Evolutionary conservation across 2,113 vertebrate genomes (phyloP).

Genomic region (Nettapus auritus): DNA sequence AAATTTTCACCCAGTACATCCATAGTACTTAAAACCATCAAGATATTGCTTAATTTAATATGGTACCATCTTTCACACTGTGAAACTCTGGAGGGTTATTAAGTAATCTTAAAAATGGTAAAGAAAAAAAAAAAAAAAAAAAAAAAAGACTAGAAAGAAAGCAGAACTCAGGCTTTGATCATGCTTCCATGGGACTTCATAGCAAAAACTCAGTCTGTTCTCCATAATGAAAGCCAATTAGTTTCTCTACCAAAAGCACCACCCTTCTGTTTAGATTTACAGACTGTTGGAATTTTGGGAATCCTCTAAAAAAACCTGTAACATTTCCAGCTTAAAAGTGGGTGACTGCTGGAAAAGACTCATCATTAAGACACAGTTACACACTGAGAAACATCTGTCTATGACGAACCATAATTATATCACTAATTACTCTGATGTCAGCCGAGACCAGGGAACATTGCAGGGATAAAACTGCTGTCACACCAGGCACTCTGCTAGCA

Average conservation of each 20-base stretch:
- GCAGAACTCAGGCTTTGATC: neutral
- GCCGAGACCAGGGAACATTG: neutral
- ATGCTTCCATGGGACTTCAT: neutral
- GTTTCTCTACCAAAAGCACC: neutral
- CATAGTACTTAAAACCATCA: neutral
- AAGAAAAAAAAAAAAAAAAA: neutral
- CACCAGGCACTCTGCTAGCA: neutral
- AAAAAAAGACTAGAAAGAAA: neutral
- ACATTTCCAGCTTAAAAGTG: neutral
- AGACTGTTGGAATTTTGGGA: neutral
- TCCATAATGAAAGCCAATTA: fast-evolving
- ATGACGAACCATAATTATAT: neutral
- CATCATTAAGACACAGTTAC: neutral
- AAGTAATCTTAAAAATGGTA: neutral
- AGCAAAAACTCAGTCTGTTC: neutral
- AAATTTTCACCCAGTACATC: neutral
- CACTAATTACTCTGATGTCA: neutral
- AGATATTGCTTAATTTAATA: neutral
- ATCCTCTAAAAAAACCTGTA: neutral
- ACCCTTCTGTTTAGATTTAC: neutral
- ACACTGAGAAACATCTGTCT: neutral
- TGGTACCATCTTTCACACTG: neutral
- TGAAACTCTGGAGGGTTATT: neutral
- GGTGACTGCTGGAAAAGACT: neutral
- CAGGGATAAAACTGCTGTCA: neutral